Evolutionary conservation across 1,140 invertebrate genomes (phyloP).

Genomic region (Heterodera schachtii): DNA sequence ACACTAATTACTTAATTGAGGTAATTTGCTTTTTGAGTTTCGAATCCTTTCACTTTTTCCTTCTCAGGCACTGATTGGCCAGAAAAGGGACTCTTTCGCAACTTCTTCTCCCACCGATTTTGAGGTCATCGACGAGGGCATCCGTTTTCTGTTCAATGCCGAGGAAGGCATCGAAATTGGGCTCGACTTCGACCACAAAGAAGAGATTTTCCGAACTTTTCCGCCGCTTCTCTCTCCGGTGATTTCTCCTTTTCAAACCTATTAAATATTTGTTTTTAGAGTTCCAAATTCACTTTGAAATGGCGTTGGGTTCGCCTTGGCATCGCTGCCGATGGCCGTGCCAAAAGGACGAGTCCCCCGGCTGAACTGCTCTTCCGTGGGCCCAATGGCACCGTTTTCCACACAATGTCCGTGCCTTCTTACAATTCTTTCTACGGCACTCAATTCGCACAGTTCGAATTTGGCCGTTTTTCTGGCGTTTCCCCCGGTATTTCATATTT

Average conservation of each 20-base stretch:
- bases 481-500: neutral
- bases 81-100: neutral
- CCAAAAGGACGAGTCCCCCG: constrained; percentile 18
- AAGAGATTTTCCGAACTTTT: constrained; percentile 55
- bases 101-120: neutral
- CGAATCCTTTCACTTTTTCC: neutral
- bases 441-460: constrained; percentile 21
- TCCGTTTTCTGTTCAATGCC: constrained; percentile 29
- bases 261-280: constrained; percentile 10
- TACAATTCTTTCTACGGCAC: constrained; percentile 26
- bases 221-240: constrained; percentile 36
- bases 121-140: neutral
- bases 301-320: constrained; percentile 35
- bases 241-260: constrained; percentile 12
- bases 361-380: constrained; percentile 25
- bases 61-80: constrained; percentile 16
- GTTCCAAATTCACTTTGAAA: constrained; percentile 13
- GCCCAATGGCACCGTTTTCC: constrained; percentile 5
- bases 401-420: neutral
- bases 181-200: constrained; percentile 51
- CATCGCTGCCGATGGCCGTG: neutral
- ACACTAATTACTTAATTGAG: neutral
- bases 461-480: neutral
- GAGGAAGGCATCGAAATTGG: constrained; percentile 45
- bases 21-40: neutral